Conservation (phyloP, 2,113 vertebrate genomes). For the Anoura caudifer region DNA sequence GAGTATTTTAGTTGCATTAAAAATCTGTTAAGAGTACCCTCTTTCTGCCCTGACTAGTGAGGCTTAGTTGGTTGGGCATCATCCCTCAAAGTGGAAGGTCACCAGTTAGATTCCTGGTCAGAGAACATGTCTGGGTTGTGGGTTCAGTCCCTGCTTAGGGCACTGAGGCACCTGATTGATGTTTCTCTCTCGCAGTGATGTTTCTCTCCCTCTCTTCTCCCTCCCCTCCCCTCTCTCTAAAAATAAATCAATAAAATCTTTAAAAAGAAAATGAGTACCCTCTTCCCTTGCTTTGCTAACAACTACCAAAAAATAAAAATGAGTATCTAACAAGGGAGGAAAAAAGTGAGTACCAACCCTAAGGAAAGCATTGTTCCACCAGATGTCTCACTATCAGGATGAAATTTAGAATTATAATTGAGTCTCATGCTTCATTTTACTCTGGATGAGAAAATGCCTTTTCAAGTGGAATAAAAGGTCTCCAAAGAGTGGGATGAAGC, state of each 20-base stretch:
- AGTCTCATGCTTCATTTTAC: background rate
- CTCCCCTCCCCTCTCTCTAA: too few relatives aligned
- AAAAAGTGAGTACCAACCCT: background rate
- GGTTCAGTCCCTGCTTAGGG: too few relatives aligned
- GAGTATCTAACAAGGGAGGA: background rate
- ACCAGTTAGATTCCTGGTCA: background rate
- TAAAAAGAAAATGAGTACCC: background rate
- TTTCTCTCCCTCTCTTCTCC: too few relatives aligned
- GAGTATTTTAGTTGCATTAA: background rate
- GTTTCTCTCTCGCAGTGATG: too few relatives aligned
- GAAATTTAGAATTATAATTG: background rate
- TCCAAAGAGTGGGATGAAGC: background rate
- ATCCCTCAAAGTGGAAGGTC: too few relatives aligned
- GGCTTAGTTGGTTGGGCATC: too few relatives aligned
- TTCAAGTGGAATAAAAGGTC: background rate
- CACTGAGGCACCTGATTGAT: too few relatives aligned
- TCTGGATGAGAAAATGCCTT: background rate
- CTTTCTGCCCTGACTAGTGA: background rate
- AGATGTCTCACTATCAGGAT: conserved; percentile 11
- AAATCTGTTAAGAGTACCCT: background rate
- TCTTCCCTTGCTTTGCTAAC: background rate
- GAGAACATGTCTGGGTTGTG: too few relatives aligned
- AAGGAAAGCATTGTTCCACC: background rate
- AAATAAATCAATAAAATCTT: too few relatives aligned
- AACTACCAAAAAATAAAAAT: background rate